Conservation (phyloP, 2,888 invertebrate species). For the Tiphia femorata region DNA sequence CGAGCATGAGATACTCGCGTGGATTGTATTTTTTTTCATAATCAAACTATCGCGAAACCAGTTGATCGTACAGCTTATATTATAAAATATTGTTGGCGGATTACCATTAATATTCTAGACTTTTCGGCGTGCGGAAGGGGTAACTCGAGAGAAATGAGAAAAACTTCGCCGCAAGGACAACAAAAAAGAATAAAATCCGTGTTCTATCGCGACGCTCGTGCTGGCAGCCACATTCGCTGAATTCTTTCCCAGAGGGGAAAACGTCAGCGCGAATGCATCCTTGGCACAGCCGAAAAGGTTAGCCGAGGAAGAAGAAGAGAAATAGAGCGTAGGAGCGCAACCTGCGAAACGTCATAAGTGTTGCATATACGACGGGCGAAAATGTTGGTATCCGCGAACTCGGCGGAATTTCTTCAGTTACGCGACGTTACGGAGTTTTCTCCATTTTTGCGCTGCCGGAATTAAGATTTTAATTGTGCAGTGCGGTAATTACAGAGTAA, state of each 20-base stretch:
- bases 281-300: background rate
- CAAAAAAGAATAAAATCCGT: no score
- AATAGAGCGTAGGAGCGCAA: background rate
- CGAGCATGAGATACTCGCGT: no score
- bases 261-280: background rate
- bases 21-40: no score
- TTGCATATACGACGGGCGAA: constrained; percentile 2
- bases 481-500: constrained; percentile 39
- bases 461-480: constrained; percentile 58
- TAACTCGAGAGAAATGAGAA: no score
- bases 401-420: constrained; percentile 19
- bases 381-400: background rate
- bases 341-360: background rate
- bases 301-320: background rate
- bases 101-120: no score
- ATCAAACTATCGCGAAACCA: no score
- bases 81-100: no score
- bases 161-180: no score
- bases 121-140: no score
- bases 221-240: background rate
- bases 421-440: constrained; percentile 25
- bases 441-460: constrained; percentile 37
- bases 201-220: background rate
- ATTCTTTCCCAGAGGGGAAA: constrained; percentile 1
- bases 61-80: no score